Base-by-base conservation (phyloP, 2,113 vertebrate species). In the Castor canadensis region DNA sequence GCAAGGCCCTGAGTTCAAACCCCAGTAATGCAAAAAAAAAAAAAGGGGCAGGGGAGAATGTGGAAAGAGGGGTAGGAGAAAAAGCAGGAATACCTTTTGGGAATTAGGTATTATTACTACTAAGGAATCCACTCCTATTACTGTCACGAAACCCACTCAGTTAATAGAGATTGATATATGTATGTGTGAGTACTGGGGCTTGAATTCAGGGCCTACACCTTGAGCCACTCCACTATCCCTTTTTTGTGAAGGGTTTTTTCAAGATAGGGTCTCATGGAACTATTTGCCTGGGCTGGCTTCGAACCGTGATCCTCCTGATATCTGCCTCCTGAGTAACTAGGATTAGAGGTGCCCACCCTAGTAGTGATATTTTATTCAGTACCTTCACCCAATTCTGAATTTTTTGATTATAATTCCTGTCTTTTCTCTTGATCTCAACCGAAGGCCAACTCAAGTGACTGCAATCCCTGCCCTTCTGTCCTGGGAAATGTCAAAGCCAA, bases 81-180 rank as follows among this genome's bases (percentile, higher is more conserved):
- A 56, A 10, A 75, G 30, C 84, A 72, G 43, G 24, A 28, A 54
- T 9, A 79, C 7, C 22, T 95, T 90, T 89, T 56, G 38, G 35
- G 71, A 79, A 89, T 16, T 66, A 60, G 35, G 3, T 66, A 32
- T 20, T 35, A 60, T 94, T 87, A 84, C 76, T 93, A 85, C 66
- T 97, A 85, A 89, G 38, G 56, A 97, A 43, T 95, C 30, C 2
- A 71, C 47, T 80, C 73, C 49, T 93, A 2, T 81, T 54, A 88
- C 45, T 86, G n/a, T 84, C 52, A n/a, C 12, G 60, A 89, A 90
- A 47, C 45, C 49, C 71, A 95, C 58, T 72, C 28, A 49, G 62
- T 67, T 92, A 76, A 77, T 1, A 71, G 60, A n/a, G n/a, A n/a
- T n/a, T n/a, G n/a, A n/a, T n/a, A n/a, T n/a, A n/a, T n/a, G n/a